phyloP scores from a whole-genome alignment of 2,797 vertebrate genomes.

The Coregonus sp. region DNA sequence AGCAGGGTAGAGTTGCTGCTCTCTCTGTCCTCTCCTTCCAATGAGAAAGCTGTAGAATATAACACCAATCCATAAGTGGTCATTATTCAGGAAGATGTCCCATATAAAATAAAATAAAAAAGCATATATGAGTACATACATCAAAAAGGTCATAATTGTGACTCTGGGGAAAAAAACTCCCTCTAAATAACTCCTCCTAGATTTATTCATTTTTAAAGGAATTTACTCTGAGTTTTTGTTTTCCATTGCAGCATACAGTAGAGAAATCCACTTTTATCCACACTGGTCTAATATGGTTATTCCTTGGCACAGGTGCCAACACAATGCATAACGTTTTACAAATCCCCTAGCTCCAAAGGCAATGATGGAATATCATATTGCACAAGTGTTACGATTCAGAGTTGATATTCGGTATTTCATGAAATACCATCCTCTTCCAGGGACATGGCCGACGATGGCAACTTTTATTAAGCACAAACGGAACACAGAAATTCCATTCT shows the following conservation, averaged over 20 bases:
- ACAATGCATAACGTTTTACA: too few species aligned
- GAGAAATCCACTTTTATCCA: neutral
- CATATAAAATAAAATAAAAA: conserved; percentile 32
- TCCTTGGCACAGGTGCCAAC: neutral
- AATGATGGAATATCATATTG: too few species aligned
- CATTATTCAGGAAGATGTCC: conserved; percentile 36
- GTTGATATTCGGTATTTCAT: too few species aligned
- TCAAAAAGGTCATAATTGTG: conserved; percentile 28
- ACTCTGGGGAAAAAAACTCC: neutral
- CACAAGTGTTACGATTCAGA: too few species aligned
- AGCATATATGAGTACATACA: conserved; percentile 34
- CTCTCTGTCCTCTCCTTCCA: conserved; percentile 9
- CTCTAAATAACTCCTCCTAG: conserved; percentile 6
- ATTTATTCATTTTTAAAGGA: conserved; percentile 32
- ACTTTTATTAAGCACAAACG: neutral
- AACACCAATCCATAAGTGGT: conserved; percentile 41
- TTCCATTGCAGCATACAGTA: neutral
- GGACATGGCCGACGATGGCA: too few species aligned
- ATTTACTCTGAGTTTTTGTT: neutral
- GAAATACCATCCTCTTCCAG: too few species aligned
- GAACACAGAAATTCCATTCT: conserved; percentile 12
- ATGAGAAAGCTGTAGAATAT: conserved; percentile 25
- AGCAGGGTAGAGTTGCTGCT: conserved; percentile 1
- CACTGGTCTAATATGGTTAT: neutral
- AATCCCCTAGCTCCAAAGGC: too few species aligned